Evolutionary conservation across 2,113 vertebrate species (phyloP).

Genomic region (Raja brachyura): DNA sequence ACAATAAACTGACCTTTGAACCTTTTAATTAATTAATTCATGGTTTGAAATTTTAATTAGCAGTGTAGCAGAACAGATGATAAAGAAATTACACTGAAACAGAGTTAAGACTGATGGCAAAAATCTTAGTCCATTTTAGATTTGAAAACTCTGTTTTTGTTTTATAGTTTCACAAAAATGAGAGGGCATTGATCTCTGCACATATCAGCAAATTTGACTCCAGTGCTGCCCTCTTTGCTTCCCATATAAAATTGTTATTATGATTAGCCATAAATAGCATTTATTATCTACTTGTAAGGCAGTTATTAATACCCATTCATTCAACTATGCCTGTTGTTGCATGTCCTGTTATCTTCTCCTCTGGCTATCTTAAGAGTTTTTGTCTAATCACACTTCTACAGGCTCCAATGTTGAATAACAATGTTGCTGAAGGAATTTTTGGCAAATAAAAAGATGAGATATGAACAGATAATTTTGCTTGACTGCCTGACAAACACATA

Average conservation of each 20-base stretch:
- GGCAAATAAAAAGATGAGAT: neutral
- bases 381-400: neutral
- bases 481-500: neutral
- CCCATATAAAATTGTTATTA: neutral
- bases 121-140: neutral
- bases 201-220: neutral
- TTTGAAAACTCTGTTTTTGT: neutral
- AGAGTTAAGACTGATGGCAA: neutral
- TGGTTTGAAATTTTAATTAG: neutral
- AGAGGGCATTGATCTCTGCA: neutral
- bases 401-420: neutral
- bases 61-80: neutral
- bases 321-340: neutral
- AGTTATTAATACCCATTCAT: neutral
- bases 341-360: neutral
- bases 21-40: neutral
- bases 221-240: neutral
- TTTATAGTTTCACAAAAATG: neutral
- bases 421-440: neutral
- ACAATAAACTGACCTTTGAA: too few relatives aligned
- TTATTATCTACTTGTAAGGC: neutral
- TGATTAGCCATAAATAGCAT: neutral
- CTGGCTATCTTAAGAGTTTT: neutral
- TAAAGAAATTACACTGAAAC: neutral
- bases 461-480: neutral